Percentiles rank a stretch among this genome's conserved stretches.
phyloP scores from a whole-genome alignment of 1,140 invertebrate species.

The Diorhabda carinulata region DNA sequence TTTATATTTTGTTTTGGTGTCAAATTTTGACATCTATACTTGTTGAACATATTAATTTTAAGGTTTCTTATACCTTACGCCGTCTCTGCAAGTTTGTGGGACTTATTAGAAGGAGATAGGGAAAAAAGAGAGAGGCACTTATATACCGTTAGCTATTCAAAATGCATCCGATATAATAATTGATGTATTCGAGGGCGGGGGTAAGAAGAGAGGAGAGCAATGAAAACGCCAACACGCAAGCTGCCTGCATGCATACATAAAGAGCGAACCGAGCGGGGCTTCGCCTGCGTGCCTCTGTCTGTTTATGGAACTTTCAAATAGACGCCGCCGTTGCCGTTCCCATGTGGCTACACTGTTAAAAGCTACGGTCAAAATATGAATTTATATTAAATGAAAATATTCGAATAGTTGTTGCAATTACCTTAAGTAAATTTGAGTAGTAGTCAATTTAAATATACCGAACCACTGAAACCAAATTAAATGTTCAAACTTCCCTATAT shows the following conservation, averaged over 20 bases:
- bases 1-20: too few species aligned
- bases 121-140: neutral
- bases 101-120: neutral
- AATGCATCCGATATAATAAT: conserved; percentile 18
- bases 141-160: conserved; percentile 16
- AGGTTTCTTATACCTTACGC: too few species aligned
- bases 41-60: too few species aligned
- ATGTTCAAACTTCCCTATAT: too few species aligned
- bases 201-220: neutral
- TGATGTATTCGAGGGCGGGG: conserved; percentile 6
- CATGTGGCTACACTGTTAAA: neutral
- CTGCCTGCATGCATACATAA: conserved; percentile 4
- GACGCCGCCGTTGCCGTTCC: neutral
- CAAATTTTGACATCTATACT: too few species aligned
- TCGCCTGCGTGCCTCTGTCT: conserved; percentile 4
- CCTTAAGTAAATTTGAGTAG: too few species aligned
- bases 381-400: too few species aligned
- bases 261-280: neutral
- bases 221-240: conserved; percentile 13
- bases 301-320: conserved; percentile 5
- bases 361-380: neutral
- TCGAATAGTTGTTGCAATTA: too few species aligned
- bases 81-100: neutral
- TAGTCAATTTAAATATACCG: too few species aligned
- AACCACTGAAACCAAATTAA: too few species aligned